These are phyloP conservation scores for Torymus texanus DNA, from an alignment of 2,888 invertebrate species.

Conservation along the genomic window DNA sequence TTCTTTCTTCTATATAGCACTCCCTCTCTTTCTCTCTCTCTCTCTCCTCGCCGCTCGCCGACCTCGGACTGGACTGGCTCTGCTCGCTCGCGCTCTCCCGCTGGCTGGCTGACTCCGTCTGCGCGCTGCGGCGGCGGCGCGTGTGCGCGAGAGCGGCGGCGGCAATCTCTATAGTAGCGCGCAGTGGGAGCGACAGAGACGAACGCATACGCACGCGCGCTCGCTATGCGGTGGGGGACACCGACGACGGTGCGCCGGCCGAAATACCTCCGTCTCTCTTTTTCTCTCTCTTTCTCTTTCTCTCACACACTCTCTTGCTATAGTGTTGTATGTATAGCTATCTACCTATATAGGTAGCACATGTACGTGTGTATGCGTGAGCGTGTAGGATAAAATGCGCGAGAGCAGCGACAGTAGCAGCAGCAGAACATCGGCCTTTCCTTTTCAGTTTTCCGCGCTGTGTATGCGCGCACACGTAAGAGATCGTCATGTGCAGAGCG, in stretches of 20 bases:
- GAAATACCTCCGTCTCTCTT: conserved; percentile 2
- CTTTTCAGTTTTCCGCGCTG: conserved; percentile 7
- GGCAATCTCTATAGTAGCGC: not conserved
- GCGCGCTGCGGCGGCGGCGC: not conserved
- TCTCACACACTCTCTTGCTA: not conserved
- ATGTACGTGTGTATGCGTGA: not conserved
- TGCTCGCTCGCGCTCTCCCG: conserved; percentile 16
- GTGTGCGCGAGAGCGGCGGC: conserved; percentile 23
- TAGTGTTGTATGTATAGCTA: no score
- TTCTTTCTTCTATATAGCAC: not conserved
- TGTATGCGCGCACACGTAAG: not conserved
- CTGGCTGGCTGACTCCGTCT: conserved; percentile 3
- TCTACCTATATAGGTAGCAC: no score
- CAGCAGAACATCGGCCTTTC: conserved; percentile 6
- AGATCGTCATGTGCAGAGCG: not conserved
- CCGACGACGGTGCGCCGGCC: not conserved
- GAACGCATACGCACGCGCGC: no score
- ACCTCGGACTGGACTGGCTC: conserved; percentile 69
- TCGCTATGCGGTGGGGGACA: conserved; percentile 1
- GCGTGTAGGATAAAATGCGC: not conserved
- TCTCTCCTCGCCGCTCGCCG: conserved; percentile 72
- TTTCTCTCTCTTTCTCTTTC: not conserved
- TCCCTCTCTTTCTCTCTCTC: conserved; percentile 22
- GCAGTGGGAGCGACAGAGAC: conserved; percentile 2
- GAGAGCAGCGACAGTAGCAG: not conserved